Evolutionary conservation across 2,113 vertebrate genomes (phyloP).

Genomic region (Clarias macrocephalus): DNA sequence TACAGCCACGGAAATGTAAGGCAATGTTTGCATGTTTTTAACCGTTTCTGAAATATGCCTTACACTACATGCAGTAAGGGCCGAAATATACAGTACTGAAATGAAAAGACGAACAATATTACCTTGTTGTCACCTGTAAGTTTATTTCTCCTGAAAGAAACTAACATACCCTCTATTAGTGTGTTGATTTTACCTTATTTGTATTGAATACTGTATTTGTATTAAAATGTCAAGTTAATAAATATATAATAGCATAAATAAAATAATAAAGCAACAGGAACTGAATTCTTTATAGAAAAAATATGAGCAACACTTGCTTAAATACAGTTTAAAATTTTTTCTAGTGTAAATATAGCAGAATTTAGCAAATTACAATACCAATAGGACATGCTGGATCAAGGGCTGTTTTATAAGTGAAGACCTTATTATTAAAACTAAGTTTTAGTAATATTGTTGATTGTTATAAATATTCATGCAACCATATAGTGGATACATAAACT

Average conservation of each 20-base stretch:
- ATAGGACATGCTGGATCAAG: background rate
- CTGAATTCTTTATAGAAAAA: background rate
- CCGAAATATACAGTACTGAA: no score
- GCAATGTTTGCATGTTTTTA: slow-evolving; percentile 1
- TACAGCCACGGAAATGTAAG: slow-evolving; percentile 88
- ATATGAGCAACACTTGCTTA: background rate
- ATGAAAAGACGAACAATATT: no score
- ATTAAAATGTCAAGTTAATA: background rate
- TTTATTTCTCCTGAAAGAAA: no score
- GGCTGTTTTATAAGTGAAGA: background rate
- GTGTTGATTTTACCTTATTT: no score
- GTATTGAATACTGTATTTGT: background rate
- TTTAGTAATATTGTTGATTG: background rate
- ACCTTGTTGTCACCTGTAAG: no score
- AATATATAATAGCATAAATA: no score
- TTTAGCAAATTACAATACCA: background rate
- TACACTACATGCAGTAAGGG: background rate
- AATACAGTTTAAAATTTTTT: background rate
- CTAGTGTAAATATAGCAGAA: background rate
- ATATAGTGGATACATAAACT: background rate
- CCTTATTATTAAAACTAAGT: background rate
- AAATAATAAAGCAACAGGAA: background rate
- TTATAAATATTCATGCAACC: background rate
- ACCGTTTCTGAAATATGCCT: background rate
- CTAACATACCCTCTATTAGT: no score